Evolutionary conservation across 1,140 invertebrate species (phyloP).

Genomic region (Tetragnatha versicolor): DNA sequence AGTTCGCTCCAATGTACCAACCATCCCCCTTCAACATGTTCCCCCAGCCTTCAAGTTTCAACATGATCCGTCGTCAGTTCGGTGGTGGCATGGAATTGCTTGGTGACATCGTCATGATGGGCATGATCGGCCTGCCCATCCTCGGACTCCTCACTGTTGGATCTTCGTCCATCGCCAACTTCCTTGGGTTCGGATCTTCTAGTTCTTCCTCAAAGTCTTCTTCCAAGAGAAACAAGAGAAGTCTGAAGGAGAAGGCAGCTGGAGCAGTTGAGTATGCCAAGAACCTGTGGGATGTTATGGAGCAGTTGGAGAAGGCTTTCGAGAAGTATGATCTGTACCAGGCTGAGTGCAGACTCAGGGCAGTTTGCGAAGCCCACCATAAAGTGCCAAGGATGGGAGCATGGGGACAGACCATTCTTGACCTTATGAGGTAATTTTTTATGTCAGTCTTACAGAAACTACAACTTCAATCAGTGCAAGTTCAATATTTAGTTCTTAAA

Average conservation of each 20-base stretch:
- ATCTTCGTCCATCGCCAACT: constrained; percentile 40
- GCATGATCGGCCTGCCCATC: constrained; percentile 50
- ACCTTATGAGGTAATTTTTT: constrained; percentile 50
- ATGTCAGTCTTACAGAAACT: too few relatives aligned
- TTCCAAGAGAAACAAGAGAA: constrained; percentile 13
- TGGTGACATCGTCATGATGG: constrained; percentile 49
- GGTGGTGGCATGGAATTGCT: constrained; percentile 49
- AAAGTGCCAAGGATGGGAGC: constrained; percentile 19
- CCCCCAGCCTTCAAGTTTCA: constrained; percentile 29
- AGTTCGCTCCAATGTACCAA: constrained; percentile 35
- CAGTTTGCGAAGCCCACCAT: constrained; percentile 48
- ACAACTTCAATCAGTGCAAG: too few relatives aligned
- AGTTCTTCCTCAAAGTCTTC: constrained; percentile 25
- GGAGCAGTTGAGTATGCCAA: constrained; percentile 49
- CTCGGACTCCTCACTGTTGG: constrained; percentile 50
- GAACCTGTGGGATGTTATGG: constrained; percentile 50
- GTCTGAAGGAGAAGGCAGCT: constrained; percentile 39
- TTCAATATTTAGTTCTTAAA: too few relatives aligned
- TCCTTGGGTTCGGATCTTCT: constrained; percentile 29
- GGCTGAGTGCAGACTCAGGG: constrained; percentile 37
- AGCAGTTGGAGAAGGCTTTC: constrained; percentile 46
- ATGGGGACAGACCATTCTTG: constrained; percentile 37
- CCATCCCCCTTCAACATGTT: too few relatives aligned
- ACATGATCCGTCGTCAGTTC: constrained; percentile 47
- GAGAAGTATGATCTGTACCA: constrained; percentile 50